Percentiles rank a stretch among this genome's conserved stretches.
phyloP scores from a whole-genome alignment of 2,888 invertebrate species.

The Candidula unifasciata region DNA sequence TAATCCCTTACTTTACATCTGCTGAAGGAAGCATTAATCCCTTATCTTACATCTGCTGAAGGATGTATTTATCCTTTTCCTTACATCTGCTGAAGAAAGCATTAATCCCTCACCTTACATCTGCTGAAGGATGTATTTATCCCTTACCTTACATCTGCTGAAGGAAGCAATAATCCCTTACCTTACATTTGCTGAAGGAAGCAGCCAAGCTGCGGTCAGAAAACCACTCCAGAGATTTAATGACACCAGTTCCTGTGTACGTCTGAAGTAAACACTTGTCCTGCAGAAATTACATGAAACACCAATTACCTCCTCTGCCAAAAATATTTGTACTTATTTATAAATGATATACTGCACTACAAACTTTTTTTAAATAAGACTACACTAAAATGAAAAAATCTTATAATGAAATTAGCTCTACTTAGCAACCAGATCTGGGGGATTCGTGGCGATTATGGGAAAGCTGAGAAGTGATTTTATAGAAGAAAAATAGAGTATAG shows the following conservation, averaged over 20 bases:
- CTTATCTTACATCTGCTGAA: too few species aligned
- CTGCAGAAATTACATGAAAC: constrained; percentile 63
- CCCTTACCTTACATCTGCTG: too few species aligned
- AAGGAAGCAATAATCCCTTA: constrained; percentile 64
- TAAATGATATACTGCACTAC: not conserved
- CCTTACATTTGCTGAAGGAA: constrained; percentile 81
- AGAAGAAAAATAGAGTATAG: too few species aligned
- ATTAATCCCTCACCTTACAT: too few species aligned
- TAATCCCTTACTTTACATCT: too few species aligned
- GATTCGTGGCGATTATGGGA: too few species aligned
- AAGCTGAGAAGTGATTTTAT: too few species aligned
- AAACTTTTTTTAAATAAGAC: not conserved
- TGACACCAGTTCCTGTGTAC: constrained; percentile 80
- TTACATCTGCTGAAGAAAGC: too few species aligned
- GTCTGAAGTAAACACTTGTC: constrained; percentile 82
- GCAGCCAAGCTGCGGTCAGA: constrained; percentile 80
- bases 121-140: too few species aligned
- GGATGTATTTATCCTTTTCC: too few species aligned
- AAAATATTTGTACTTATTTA: not conserved
- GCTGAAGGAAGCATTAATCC: too few species aligned
- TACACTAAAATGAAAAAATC: not conserved
- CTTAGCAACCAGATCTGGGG: too few species aligned
- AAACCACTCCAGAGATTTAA: constrained; percentile 80
- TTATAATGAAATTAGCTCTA: not conserved
- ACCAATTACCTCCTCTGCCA: not conserved